phyloP scores from a whole-genome alignment of 2,113 vertebrate species.

The Sinocyclocheilus anshuiensis region DNA sequence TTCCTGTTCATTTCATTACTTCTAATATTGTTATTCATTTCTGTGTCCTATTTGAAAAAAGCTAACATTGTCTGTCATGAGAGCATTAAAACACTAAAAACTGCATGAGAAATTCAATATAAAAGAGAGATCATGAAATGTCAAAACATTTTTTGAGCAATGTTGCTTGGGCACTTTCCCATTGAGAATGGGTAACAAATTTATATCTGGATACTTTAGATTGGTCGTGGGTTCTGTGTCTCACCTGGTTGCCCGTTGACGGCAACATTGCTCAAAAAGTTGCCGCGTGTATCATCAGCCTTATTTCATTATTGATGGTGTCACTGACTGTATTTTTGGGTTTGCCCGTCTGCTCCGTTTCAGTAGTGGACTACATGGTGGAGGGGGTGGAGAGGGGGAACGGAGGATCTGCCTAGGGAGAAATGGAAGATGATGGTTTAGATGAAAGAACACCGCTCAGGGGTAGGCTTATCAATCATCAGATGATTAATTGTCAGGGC shows the following conservation, averaged over 20 bases:
- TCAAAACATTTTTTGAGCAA: not conserved
- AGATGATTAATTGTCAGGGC: not conserved
- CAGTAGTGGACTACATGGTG: conserved; percentile 53
- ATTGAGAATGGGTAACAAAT: too few species aligned
- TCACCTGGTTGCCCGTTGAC: too few species aligned
- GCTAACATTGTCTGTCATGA: not conserved
- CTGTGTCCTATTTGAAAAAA: not conserved
- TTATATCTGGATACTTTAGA: too few species aligned
- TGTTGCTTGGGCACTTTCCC: too few species aligned
- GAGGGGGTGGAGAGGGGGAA: conserved; percentile 69
- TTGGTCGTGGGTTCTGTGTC: too few species aligned
- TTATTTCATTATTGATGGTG: not conserved
- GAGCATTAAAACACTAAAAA: not conserved
- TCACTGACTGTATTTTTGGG: conserved; percentile 66
- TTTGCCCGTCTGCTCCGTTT: conserved; percentile 57
- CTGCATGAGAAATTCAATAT: not conserved
- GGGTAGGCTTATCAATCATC: not conserved
- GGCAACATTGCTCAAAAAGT: too few species aligned
- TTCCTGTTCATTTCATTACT: not conserved
- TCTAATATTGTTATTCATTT: not conserved
- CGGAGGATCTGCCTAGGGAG: conserved; percentile 44
- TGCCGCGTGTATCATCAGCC: too few species aligned
- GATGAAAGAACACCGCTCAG: not conserved
- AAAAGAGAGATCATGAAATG: not conserved
- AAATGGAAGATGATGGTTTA: not conserved